Percentiles rank a stretch among this genome's conserved stretches.
Conservation (phyloP, 1,140 invertebrate species). For the Pseudomyrmex pallidus region DNA sequence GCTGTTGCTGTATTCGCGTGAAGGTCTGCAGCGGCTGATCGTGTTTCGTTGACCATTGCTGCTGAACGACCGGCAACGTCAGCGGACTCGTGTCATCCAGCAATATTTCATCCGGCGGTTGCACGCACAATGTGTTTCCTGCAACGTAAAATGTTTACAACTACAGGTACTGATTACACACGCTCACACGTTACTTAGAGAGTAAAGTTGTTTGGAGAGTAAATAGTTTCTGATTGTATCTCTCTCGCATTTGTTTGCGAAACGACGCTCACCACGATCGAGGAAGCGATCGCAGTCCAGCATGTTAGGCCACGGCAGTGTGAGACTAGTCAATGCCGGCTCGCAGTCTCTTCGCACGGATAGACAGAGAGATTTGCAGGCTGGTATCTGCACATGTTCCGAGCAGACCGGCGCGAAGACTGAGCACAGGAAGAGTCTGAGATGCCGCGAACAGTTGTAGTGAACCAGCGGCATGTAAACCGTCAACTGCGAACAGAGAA, state of each 20-base stretch:
- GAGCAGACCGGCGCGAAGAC: slow-evolving; percentile 97
- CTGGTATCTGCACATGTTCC: slow-evolving; percentile 94
- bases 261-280: slow-evolving; percentile 73
- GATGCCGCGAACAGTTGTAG: slow-evolving; percentile 94
- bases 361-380: slow-evolving; percentile 94
- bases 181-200: not conserved
- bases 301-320: slow-evolving; percentile 90
- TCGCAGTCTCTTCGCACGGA: slow-evolving; percentile 92
- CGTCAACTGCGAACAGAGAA: slow-evolving; percentile 86
- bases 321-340: slow-evolving; percentile 90
- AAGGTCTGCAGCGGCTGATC: slow-evolving; percentile 74
- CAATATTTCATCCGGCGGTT: slow-evolving; percentile 78
- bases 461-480: slow-evolving; percentile 92
- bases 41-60: slow-evolving; percentile 75
- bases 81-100: slow-evolving; percentile 68
- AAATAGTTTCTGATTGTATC: not conserved
- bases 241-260: not conserved
- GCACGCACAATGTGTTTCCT: slow-evolving; percentile 81
- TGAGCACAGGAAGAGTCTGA: slow-evolving; percentile 96
- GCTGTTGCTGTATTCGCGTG: slow-evolving; percentile 70
- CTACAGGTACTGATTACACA: not conserved
- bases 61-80: slow-evolving; percentile 67
- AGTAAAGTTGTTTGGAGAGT: not conserved
- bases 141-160: not conserved
- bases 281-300: slow-evolving; percentile 89